These are phyloP conservation scores for Apodemus agrarius DNA, from an alignment of 2,797 vertebrate genomes.

Conservation along the genomic window DNA sequence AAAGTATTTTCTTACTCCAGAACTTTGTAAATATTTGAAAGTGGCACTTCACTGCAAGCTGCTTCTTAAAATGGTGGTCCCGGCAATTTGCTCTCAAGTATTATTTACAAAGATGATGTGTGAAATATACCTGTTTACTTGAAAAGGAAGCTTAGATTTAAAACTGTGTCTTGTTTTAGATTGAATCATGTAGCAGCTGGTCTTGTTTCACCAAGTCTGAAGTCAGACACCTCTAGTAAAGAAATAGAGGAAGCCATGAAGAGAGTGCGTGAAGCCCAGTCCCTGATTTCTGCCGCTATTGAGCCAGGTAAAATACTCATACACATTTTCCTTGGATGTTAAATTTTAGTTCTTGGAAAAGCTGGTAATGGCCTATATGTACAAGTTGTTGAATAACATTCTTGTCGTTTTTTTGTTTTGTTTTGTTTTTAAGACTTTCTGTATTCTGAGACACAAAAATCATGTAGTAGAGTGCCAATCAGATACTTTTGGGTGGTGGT, in stretches of 20 bases:
- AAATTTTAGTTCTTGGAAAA: neutral
- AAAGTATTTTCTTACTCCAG: conserved; percentile 3
- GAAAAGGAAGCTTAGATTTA: neutral
- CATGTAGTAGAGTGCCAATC: neutral
- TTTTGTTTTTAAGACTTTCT: neutral
- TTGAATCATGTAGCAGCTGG: conserved; percentile 96
- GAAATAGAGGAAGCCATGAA: conserved; percentile 99
- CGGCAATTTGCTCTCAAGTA: neutral
- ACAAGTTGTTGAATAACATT: neutral
- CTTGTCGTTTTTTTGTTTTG: neutral
- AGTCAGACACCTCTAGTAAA: conserved; percentile 96
- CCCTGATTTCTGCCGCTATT: conserved; percentile 98
- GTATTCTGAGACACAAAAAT: neutral
- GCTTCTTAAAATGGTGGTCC: neutral
- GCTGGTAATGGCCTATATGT: neutral
- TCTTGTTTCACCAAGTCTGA: conserved; percentile 94
- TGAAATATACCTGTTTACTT: neutral
- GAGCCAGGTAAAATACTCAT: conserved; percentile 92
- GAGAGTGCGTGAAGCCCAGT: conserved; percentile 97
- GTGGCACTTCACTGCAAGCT: neutral
- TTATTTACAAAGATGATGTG: neutral
- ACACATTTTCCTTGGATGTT: neutral
- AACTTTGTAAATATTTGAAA: neutral
- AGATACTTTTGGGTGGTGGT: neutral
- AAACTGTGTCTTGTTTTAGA: conserved; percentile 84